Base-by-base conservation (phyloP, 1,140 invertebrate genomes). In the Drosophila lacteicornis region DNA sequence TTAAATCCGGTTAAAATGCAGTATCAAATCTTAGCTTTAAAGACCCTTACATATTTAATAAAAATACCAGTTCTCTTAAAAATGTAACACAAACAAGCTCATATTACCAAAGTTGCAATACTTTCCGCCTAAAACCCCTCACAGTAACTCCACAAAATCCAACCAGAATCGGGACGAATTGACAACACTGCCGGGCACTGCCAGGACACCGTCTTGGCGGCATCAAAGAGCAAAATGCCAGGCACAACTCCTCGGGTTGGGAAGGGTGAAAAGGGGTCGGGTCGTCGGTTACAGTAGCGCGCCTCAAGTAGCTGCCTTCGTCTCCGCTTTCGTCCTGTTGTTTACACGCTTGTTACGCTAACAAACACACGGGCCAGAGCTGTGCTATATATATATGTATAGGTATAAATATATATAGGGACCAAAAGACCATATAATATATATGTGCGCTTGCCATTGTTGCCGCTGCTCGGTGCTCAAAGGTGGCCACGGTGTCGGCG, bases 331-430 rank as follows among this genome's bases (percentile, higher is more conserved):
- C 51, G 9, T 33, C 51, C 75, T 73, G 53, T 83, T 87, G 83
- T 87, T 87, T 87, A 87, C 83, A 87, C 84, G 83, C 83, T 88
- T 88, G 84, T 87, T 87, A 88, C 78, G 82, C 82, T 74, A 74
- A 65, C 77, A 84, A 84, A 68, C 65, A 82, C 50, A 62, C 36
- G 53, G 36, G 53, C 53, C 53, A 56, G 25, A 56, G 53, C 53
- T 42, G 62, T 36, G 30, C 46, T 73, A 60, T 81, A 80, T 76
- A 51, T 80, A 75, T 66, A 66, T 38, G 50, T 59, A 42, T 63
- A 46, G 22, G 22, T 65, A 63, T 58, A 61, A 49, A 25, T 59
- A 49, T 33, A 49, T 56, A 22, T 70, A 36, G 62, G 43, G 22
- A 27, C 42, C 22, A 46, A 27, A 46, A 11, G 40, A 46, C 30